Conservation (phyloP, 2,888 invertebrate genomes). For the Colletes collaris region DNA sequence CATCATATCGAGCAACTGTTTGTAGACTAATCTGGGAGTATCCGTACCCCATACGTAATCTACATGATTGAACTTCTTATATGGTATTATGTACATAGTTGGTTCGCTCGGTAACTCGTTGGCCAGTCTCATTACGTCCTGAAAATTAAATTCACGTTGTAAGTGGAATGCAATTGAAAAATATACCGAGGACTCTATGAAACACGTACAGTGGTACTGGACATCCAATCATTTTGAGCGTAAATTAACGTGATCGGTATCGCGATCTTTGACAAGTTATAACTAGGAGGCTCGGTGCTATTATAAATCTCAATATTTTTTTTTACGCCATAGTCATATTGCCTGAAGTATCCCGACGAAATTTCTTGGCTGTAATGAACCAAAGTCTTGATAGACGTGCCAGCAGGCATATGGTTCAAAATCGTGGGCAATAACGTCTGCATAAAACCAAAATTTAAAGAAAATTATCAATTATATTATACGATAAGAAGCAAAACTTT, state of each 20-base stretch:
- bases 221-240: slow-evolving; percentile 7
- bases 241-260: background rate
- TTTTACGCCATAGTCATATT: slow-evolving; percentile 86
- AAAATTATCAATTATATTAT: too few relatives aligned
- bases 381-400: slow-evolving; percentile 89
- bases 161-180: background rate
- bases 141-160: slow-evolving; percentile 53
- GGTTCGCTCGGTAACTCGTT: slow-evolving; percentile 84
- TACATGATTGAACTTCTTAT: slow-evolving; percentile 88
- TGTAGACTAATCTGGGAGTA: slow-evolving; percentile 86
- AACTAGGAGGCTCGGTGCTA: background rate
- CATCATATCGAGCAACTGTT: slow-evolving; percentile 83
- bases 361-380: slow-evolving; percentile 89
- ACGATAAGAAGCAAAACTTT: too few relatives aligned
- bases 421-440: slow-evolving; percentile 87
- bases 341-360: slow-evolving; percentile 85
- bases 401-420: slow-evolving; percentile 89
- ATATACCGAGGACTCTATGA: background rate
- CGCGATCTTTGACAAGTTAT: slow-evolving; percentile 3
- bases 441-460: background rate
- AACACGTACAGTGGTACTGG: background rate
- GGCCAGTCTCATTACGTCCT: slow-evolving; percentile 86
- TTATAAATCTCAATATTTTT: background rate
- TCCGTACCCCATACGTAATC: slow-evolving; percentile 89
- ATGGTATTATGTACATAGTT: slow-evolving; percentile 85